These are phyloP conservation scores for Pogona vitticeps DNA, from an alignment of 2,113 vertebrate species.

Conservation along the genomic window DNA sequence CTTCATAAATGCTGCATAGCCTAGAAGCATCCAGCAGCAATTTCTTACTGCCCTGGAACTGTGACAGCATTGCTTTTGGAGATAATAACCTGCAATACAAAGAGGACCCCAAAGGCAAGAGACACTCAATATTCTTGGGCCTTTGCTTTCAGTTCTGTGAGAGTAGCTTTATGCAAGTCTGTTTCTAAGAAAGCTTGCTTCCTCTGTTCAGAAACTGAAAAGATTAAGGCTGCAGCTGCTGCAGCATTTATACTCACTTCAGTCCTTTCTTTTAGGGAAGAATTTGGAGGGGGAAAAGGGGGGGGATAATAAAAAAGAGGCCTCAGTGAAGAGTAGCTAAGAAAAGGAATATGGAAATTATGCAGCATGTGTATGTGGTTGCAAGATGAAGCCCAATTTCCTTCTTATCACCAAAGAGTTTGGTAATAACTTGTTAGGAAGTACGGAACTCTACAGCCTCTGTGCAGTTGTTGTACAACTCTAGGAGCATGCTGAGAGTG, in stretches of 20 bases:
- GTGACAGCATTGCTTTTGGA: slow-evolving; percentile 49
- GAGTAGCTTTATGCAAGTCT: slow-evolving; percentile 57
- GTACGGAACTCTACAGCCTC: slow-evolving; percentile 58
- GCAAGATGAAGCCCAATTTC: slow-evolving; percentile 51
- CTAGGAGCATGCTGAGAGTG: slow-evolving; percentile 57
- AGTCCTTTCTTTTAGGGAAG: slow-evolving; percentile 49
- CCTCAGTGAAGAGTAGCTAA: slow-evolving; percentile 45
- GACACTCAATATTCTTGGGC: slow-evolving; percentile 53
- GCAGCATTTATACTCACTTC: slow-evolving; percentile 65
- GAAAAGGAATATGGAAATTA: slow-evolving; percentile 4
- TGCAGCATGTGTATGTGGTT: slow-evolving; percentile 36
- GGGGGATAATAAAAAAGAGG: slow-evolving; percentile 9
- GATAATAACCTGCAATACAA: slow-evolving; percentile 48
- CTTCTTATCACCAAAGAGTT: slow-evolving; percentile 69
- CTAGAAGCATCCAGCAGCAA: slow-evolving; percentile 26
- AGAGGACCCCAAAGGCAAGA: slow-evolving; percentile 60
- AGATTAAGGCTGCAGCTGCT: slow-evolving; percentile 66
- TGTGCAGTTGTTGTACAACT: slow-evolving; percentile 62
- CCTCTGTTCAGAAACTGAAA: slow-evolving; percentile 66
- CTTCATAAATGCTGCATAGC: slow-evolving; percentile 20
- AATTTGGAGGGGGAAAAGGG: slow-evolving; percentile 29
- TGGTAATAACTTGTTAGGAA: slow-evolving; percentile 57
- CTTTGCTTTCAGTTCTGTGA: slow-evolving; percentile 51
- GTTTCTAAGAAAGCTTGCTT: slow-evolving; percentile 57
- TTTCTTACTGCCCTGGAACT: not conserved